Conservation (phyloP, 2,113 vertebrate species). For the Morone saxatilis region DNA sequence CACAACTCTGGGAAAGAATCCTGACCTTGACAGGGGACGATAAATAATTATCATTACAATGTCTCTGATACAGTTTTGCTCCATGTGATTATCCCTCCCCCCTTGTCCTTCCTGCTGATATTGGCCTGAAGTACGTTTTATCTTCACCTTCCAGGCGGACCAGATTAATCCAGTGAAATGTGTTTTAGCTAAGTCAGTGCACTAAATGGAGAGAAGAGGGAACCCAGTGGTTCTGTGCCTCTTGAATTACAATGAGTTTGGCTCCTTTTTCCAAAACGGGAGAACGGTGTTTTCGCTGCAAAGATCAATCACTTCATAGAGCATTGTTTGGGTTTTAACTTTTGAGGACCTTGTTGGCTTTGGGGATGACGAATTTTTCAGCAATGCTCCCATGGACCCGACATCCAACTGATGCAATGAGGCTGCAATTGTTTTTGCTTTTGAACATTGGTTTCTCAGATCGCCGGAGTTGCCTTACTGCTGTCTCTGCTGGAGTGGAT, state of each 20-base stretch:
- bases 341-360: conserved; percentile 80
- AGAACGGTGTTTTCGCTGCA: conserved; percentile 51
- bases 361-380: conserved; percentile 79
- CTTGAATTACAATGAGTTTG: conserved; percentile 66
- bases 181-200: conserved; percentile 75
- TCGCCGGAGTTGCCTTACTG: conserved; percentile 50
- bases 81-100: conserved; percentile 61
- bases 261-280: conserved; percentile 21
- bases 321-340: conserved; percentile 78
- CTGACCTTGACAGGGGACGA: conserved; percentile 68
- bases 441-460: conserved; percentile 73
- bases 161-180: conserved; percentile 81
- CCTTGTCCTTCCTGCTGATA: conserved; percentile 72
- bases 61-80: conserved; percentile 71
- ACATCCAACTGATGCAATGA: conserved; percentile 79
- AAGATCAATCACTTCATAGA: conserved; percentile 76
- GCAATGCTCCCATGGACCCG: conserved; percentile 70
- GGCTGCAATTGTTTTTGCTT: conserved; percentile 79
- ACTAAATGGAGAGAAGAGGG: conserved; percentile 57
- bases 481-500: conserved; percentile 49
- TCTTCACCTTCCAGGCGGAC: conserved; percentile 80
- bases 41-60: conserved; percentile 76
- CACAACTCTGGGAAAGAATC: conserved; percentile 27
- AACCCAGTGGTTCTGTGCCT: conserved; percentile 54
- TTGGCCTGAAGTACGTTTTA: conserved; percentile 76